phyloP scores from a whole-genome alignment of 2,888 invertebrate genomes.

The Lithodes maja region DNA sequence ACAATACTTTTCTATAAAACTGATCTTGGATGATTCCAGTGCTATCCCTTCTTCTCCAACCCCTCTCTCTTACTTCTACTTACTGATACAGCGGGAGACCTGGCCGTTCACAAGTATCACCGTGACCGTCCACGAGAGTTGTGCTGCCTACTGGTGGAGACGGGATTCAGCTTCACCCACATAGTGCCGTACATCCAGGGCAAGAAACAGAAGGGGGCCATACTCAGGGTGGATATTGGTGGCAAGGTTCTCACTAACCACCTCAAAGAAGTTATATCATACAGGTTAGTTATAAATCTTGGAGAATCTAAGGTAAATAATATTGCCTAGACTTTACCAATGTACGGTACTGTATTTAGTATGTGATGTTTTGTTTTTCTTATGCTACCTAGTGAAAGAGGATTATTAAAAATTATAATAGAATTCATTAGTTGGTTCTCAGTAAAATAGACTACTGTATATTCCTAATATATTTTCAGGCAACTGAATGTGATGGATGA shows the following conservation, averaged over 20 bases:
- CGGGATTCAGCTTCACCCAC: constrained; percentile 97
- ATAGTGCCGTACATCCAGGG: constrained; percentile 92
- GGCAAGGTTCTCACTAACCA: constrained; percentile 98
- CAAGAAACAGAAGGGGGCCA: constrained; percentile 82
- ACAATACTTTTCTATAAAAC: background rate
- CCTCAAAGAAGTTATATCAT: constrained; percentile 97
- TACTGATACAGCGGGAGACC: constrained; percentile 48
- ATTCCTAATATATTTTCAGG: constrained; percentile 30
- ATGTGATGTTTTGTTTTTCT: no score
- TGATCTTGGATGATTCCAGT: background rate
- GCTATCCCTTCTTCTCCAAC: background rate
- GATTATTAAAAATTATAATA: background rate
- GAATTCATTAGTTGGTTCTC: background rate
- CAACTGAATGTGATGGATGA: constrained; percentile 99
- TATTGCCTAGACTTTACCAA: no score
- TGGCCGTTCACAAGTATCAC: constrained; percentile 68
- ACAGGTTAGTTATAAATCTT: constrained; percentile 77
- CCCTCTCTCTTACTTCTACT: background rate
- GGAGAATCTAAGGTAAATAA: no score
- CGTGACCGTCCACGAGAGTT: constrained; percentile 76
- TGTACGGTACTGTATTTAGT: no score
- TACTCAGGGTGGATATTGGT: constrained; percentile 92
- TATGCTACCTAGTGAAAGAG: background rate
- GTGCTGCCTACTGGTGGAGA: constrained; percentile 90
- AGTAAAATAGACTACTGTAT: background rate